Evolutionary conservation across 2,797 vertebrate genomes (phyloP), one percentile per base, ranked within the genome.

Genomic region (Pseudocheirus occidentalis): DNA sequence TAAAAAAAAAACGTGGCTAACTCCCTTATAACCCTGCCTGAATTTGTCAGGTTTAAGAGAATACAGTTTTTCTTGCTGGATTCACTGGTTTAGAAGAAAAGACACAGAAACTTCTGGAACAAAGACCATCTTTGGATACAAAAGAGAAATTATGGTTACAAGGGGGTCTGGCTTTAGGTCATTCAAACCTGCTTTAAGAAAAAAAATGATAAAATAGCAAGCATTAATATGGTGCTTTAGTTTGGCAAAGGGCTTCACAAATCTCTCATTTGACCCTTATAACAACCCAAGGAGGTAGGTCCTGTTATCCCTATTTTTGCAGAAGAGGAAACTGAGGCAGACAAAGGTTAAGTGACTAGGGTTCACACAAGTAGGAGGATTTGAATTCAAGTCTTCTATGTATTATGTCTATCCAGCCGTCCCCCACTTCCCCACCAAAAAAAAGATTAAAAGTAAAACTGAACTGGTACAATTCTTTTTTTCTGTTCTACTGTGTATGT

Each of bases 81-180:
- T 53, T 95, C 21, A 29, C 3, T n/a, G 91, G 52, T 91, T 94
- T 18, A 95, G 46, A 97, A 93, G 55, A 34, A 81, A 55, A 58
- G 16, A n/a, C 3, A 92, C 29, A 95, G 0, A 62, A 57, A 58
- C 52, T 93, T 13, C 24, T n/a, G 24, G 54, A 9, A 87, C 9
- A 73, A 40, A 73, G 34, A 73, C 2, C 2, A 55, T 16, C 2
- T 46, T 56, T 40, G 21, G 10, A 53, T 93, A 55, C 73, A 93
- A 96, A 93, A 40, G 59, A 56, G 87, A 34, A 55, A 90, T 40
- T 28, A 11, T 31, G 54, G 58, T 95, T 31, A 14, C 52, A 92
- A 90, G n/a, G 81, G 31, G 90, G 95, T 89, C 89, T 90, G 54
- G 81, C 81, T 55, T 24, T 2, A 16, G 31, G 66, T 62, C 53